Conservation (phyloP, 2,113 vertebrate species). For the Platanista minor region DNA sequence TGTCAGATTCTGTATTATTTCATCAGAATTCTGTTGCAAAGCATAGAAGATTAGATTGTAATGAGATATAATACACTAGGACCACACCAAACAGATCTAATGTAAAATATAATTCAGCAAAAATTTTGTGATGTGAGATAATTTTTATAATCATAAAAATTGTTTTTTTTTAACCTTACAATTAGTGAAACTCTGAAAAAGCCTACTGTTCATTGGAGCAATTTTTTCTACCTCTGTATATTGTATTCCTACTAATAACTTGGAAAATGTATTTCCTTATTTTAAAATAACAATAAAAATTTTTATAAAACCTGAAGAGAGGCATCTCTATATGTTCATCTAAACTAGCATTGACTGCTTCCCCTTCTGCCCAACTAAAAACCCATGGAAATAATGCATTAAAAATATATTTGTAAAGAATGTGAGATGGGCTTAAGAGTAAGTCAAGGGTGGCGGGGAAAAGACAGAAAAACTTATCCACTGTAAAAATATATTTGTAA, state of each 20-base stretch:
- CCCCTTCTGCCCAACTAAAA: neutral
- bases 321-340: neutral
- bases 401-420: neutral
- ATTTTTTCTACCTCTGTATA: neutral
- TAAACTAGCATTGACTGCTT: neutral
- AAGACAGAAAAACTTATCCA: no score
- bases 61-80: neutral
- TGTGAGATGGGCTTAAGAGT: no score
- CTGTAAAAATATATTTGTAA: neutral
- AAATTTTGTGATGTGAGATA: neutral
- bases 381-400: neutral
- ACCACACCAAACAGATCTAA: neutral
- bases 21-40: neutral
- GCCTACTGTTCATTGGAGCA: neutral
- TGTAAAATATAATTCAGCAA: neutral
- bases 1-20: neutral
- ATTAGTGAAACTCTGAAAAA: neutral
- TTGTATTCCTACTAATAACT: neutral
- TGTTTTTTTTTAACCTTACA: neutral
- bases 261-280: neutral
- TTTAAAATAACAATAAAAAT: neutral
- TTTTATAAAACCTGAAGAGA: neutral
- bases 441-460: no score
- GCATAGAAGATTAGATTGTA: neutral
- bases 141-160: neutral